Evolutionary conservation across 2,888 invertebrate genomes (phyloP).

Genomic region (Coleophora flavipennella): DNA sequence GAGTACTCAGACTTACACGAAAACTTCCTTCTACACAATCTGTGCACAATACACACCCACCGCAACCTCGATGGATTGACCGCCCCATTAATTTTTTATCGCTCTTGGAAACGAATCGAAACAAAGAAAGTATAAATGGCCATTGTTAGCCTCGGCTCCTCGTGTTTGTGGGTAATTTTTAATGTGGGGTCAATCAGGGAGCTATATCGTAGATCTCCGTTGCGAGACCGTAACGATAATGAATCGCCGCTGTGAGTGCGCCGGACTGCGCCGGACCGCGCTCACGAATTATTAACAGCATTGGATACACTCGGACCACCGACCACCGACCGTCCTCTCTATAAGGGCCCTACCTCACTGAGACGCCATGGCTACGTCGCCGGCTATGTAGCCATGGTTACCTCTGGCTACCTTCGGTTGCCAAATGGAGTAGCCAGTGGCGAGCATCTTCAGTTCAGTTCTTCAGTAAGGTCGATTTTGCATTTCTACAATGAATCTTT

Average conservation of each 20-base stretch:
- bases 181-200: constrained; percentile 72
- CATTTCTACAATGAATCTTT: too few relatives aligned
- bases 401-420: too few relatives aligned
- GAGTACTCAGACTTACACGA: constrained; percentile 48
- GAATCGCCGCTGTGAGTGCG: constrained; percentile 62
- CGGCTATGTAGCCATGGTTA: too few relatives aligned
- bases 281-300: constrained; percentile 72
- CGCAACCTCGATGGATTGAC: constrained; percentile 48
- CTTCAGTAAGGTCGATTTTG: too few relatives aligned
- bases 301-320: constrained; percentile 37
- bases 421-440: too few relatives aligned
- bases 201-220: constrained; percentile 69
- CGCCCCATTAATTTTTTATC: constrained; percentile 56
- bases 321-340: constrained; percentile 18
- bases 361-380: too few relatives aligned
- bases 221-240: constrained; percentile 65
- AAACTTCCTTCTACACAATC: constrained; percentile 44
- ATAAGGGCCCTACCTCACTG: too few relatives aligned
- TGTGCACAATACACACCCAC: constrained; percentile 39
- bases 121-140: constrained; percentile 49
- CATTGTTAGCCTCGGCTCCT: constrained; percentile 48
- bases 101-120: constrained; percentile 50
- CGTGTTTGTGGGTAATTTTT: constrained; percentile 70
- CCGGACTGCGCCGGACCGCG: constrained; percentile 68
- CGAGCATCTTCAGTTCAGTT: too few relatives aligned